Conservation (phyloP, 2,113 vertebrate genomes). For the Stigmatopora nigra region DNA sequence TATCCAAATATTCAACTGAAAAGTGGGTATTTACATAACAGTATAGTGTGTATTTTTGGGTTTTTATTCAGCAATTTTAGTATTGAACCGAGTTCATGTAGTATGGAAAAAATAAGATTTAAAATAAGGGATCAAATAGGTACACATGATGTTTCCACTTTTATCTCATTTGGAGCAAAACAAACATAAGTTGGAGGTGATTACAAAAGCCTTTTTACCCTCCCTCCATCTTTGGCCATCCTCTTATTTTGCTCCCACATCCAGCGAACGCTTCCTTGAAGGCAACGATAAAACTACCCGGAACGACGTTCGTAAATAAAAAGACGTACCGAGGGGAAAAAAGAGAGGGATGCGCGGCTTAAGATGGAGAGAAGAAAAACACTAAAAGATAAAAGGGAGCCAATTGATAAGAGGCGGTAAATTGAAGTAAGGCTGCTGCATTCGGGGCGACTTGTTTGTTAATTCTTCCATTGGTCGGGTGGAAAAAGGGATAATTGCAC, state of each 20-base stretch:
- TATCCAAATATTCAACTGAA: too few species aligned
- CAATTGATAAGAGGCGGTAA: constrained; percentile 43
- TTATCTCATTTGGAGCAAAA: neutral
- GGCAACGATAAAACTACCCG: constrained; percentile 44
- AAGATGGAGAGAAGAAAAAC: constrained; percentile 41
- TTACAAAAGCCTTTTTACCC: neutral
- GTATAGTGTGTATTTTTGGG: too few species aligned
- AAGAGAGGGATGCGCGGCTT: constrained; percentile 15
- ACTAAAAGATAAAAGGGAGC: constrained; percentile 42
- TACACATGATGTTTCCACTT: too few species aligned
- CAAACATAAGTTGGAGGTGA: neutral
- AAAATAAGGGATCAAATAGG: too few species aligned
- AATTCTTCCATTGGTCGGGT: constrained; percentile 32
- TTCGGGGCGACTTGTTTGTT: constrained; percentile 19
- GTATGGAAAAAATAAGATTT: too few species aligned
- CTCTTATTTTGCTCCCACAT: constrained; percentile 40
- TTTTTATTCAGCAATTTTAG: too few species aligned
- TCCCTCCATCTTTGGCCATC: constrained; percentile 26
- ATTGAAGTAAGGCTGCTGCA: constrained; percentile 31
- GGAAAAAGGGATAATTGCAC: constrained; percentile 44
- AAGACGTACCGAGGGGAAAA: constrained; percentile 17
- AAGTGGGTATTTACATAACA: too few species aligned
- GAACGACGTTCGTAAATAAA: constrained; percentile 46
- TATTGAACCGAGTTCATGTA: too few species aligned
- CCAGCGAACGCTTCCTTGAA: constrained; percentile 19